Percentiles rank a stretch among this genome's conserved stretches.
Conservation (phyloP, 2,113 vertebrate genomes). For the Rhinogobius similis region DNA sequence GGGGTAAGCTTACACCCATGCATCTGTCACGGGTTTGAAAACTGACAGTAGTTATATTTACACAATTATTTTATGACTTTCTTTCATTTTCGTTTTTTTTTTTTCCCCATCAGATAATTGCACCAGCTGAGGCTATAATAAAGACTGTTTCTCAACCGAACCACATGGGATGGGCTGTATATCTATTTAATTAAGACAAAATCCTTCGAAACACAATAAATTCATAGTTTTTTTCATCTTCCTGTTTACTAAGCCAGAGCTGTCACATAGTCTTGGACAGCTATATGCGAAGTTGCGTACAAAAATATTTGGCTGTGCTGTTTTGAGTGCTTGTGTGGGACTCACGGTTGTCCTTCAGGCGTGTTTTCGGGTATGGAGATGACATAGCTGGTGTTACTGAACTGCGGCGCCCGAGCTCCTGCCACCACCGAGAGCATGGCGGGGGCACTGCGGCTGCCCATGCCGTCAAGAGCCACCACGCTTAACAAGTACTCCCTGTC, state of each 20-base stretch:
- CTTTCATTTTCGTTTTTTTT: constrained; percentile 1
- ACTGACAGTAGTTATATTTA: constrained; percentile 1
- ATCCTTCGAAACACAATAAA: neutral
- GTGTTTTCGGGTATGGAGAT: constrained; percentile 83
- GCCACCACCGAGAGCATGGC: constrained; percentile 82
- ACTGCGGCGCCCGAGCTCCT: constrained; percentile 83
- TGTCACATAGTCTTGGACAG: neutral
- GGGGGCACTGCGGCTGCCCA: constrained; percentile 80
- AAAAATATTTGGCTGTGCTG: neutral
- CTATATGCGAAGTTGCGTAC: neutral
- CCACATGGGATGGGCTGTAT: constrained; percentile 11
- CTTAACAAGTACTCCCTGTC: constrained; percentile 85
- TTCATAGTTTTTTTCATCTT: neutral
- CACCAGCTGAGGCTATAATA: constrained; percentile 17
- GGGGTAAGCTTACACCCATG: neutral
- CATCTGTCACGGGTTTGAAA: neutral
- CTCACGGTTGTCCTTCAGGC: constrained; percentile 81
- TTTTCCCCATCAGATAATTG: constrained; percentile 7
- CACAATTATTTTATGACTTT: neutral
- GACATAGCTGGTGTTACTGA: constrained; percentile 80
- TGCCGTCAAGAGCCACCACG: constrained; percentile 81
- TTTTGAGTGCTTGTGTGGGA: constrained; percentile 37
- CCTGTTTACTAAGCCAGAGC: neutral
- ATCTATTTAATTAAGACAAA: neutral
- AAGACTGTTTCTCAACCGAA: constrained; percentile 14